Conservation (phyloP, 2,113 vertebrate genomes). For the Lucifuga dentata region DNA sequence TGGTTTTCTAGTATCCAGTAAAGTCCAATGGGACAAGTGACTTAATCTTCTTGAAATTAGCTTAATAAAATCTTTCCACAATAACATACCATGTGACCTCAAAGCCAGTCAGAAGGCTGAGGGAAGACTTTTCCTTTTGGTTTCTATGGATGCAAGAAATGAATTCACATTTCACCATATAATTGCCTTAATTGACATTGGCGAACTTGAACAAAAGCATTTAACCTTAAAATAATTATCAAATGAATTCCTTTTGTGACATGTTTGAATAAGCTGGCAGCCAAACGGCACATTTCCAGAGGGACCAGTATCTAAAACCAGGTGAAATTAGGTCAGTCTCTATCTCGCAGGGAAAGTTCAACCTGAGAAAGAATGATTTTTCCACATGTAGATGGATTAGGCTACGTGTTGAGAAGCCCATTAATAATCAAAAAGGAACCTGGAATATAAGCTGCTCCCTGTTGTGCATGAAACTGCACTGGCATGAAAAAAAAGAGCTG, state of each 20-base stretch:
- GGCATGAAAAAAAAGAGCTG: slow-evolving; percentile 61
- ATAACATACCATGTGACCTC: too few relatives aligned
- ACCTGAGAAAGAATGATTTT: slow-evolving; percentile 44
- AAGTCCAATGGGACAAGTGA: too few relatives aligned
- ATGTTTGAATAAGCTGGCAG: slow-evolving; percentile 8
- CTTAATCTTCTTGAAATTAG: too few relatives aligned
- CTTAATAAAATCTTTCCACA: too few relatives aligned
- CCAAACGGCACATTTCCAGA: background rate
- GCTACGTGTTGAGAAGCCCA: slow-evolving; percentile 55
- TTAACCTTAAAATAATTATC: background rate
- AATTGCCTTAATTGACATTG: background rate
- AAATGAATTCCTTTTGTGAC: background rate
- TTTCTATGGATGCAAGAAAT: background rate
- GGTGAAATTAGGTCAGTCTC: slow-evolving; percentile 49
- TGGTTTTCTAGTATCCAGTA: too few relatives aligned
- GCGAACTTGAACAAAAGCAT: background rate
- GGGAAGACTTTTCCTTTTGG: too few relatives aligned
- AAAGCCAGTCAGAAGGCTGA: too few relatives aligned
- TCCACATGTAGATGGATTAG: slow-evolving; percentile 64
- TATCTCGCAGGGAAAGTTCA: slow-evolving; percentile 35
- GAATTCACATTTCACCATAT: slow-evolving; percentile 1
- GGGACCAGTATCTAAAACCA: slow-evolving; percentile 6
- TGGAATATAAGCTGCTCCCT: slow-evolving; percentile 71
- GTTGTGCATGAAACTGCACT: slow-evolving; percentile 76
- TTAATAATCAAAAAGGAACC: slow-evolving; percentile 73